Percentiles rank a stretch among this genome's conserved stretches.
These are phyloP conservation scores for Melanotus villosus DNA, from an alignment of 2,888 invertebrate species.

Conservation along the genomic window DNA sequence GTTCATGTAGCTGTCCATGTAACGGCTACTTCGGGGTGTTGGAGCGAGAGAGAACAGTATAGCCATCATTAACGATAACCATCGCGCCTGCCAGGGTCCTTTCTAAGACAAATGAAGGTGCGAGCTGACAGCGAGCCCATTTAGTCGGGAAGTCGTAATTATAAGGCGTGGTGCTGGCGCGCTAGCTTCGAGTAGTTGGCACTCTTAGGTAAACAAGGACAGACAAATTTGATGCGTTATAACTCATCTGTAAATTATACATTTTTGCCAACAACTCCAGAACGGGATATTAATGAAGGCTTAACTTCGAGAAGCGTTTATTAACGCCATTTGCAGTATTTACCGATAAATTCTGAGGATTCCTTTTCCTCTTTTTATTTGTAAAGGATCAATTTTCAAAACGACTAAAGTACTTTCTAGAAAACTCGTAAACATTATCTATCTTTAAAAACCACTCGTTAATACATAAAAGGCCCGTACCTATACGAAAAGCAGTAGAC, in stretches of 20 bases:
- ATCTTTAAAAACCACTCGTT: too few relatives aligned
- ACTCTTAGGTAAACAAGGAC: constrained; percentile 63
- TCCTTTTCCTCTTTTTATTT: background rate
- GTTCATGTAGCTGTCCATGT: constrained; percentile 61
- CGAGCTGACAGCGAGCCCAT: constrained; percentile 69
- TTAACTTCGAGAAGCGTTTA: constrained; percentile 1
- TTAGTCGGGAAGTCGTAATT: constrained; percentile 71
- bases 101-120: constrained; percentile 70
- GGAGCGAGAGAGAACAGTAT: constrained; percentile 56
- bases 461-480: constrained; percentile 34
- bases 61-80: constrained; percentile 67
- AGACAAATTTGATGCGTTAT: constrained; percentile 44
- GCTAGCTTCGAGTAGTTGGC: constrained; percentile 53
- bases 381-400: too few relatives aligned
- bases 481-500: constrained; percentile 37
- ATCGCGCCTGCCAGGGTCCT: constrained; percentile 64
- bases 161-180: constrained; percentile 66
- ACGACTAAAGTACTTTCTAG: too few relatives aligned
- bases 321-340: constrained; percentile 3
- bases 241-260: constrained; percentile 35
- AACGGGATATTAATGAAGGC: constrained; percentile 20
- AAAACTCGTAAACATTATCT: too few relatives aligned
- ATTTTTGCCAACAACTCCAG: constrained; percentile 25
- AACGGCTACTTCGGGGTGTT: constrained; percentile 58
- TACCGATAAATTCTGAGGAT: background rate